Evolutionary conservation across 2,888 invertebrate species (phyloP).

Genomic region (Papilio gigon): DNA sequence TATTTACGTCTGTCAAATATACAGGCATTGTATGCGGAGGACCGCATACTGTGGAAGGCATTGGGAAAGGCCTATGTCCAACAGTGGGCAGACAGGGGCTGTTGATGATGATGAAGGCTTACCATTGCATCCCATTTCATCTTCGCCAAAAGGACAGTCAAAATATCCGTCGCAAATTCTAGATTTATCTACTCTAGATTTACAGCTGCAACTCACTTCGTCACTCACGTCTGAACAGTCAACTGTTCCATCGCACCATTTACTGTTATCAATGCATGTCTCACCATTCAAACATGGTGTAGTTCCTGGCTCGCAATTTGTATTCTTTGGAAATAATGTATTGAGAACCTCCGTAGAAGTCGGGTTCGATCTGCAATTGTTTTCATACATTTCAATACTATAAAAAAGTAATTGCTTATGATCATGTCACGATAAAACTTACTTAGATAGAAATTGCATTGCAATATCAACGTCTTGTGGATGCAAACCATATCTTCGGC

Average conservation of each 20-base stretch:
- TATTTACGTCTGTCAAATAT: no score
- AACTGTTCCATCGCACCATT: constrained; percentile 88
- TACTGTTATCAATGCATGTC: constrained; percentile 78
- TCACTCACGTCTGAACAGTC: constrained; percentile 91
- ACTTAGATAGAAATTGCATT: constrained; percentile 37
- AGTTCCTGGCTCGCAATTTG: constrained; percentile 60
- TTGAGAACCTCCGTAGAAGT: constrained; percentile 44
- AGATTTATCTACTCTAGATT: constrained; percentile 84
- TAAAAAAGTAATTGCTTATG: no score
- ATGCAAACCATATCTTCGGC: constrained; percentile 21
- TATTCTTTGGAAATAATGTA: constrained; percentile 55
- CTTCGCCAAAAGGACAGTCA: constrained; percentile 91
- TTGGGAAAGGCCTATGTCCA: no score
- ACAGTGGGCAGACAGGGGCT: no score
- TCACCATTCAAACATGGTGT: constrained; percentile 63
- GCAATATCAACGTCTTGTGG: constrained; percentile 43
- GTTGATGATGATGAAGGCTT: constrained; percentile 48
- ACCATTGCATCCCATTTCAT: constrained; percentile 91
- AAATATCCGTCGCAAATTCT: constrained; percentile 91
- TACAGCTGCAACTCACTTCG: constrained; percentile 88
- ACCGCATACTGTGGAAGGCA: no score
- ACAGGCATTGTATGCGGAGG: no score
- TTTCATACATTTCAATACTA: background rate
- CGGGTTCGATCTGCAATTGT: constrained; percentile 49
- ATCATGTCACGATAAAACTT: constrained; percentile 35